Conservation (phyloP, 1,140 invertebrate species). For the Vollenhovia emeryi region DNA sequence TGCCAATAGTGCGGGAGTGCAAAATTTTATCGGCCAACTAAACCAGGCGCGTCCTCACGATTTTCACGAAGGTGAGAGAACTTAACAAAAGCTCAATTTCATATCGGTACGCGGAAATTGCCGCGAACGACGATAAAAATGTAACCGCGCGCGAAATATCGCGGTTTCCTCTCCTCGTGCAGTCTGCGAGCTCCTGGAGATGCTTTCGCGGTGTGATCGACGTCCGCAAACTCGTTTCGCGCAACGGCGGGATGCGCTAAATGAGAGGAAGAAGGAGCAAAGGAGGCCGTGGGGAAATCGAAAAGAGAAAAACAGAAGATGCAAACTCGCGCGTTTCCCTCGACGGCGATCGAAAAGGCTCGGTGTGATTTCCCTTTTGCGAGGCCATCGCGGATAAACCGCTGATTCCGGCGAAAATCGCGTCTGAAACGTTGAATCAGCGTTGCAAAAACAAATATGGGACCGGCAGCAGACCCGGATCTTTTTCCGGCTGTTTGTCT, state of each 20-base stretch:
- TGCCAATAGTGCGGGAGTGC: not conserved
- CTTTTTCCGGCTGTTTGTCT: constrained; percentile 4
- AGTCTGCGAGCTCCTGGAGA: not conserved
- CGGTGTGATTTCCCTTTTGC: constrained; percentile 16
- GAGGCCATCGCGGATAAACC: not conserved
- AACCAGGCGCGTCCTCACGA: not conserved
- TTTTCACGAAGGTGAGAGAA: not conserved
- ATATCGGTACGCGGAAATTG: not conserved
- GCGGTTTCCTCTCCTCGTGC: not conserved
- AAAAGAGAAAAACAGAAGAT: not conserved
- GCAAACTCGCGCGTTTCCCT: constrained; percentile 12
- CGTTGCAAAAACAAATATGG: constrained; percentile 26
- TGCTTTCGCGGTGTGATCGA: not conserved
- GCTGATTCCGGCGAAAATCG: constrained; percentile 13
- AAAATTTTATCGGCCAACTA: constrained; percentile 11
- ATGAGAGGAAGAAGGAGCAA: not conserved
- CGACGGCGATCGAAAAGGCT: not conserved
- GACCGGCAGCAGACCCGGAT: not conserved
- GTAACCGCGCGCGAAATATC: constrained; percentile 13
- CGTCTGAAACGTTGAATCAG: constrained; percentile 2
- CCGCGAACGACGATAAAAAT: not conserved
- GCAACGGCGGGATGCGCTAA: not conserved
- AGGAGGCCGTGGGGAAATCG: not conserved
- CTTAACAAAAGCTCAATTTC: not conserved
- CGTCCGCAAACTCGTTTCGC: not conserved